Evolutionary conservation across 2,113 vertebrate species (phyloP), one percentile per base, ranked within the genome.

Genomic region (Brachypodius melanocephalos): DNA sequence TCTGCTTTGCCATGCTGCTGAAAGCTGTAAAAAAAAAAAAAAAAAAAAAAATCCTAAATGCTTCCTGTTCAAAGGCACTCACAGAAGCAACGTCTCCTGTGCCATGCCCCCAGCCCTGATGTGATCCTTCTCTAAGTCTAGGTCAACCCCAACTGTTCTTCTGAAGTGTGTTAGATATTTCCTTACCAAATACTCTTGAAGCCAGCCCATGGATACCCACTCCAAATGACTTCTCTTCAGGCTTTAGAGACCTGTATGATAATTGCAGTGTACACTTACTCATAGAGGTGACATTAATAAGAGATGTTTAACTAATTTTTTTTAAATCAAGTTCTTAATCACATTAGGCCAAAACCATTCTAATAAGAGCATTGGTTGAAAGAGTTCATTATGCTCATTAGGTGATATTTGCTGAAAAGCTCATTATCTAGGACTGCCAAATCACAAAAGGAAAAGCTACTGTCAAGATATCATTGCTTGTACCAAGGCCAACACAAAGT

Each of bases 181-280:
- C 89, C 96, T 97, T 97, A 98, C 98, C 98, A 54, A 98, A 89
- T 54, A 97, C 57, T 97, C 98, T 97, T 85, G 84, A 92, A 78
- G 93, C 94, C 78, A 98, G 90, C 49, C 95, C 63, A 76, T 98
- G 97, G 65, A 98, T 88, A 40, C 98, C 98, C 68, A 98, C 96
- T 89, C 98, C 98, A 92, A 98, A 95, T 2, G 98, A 97, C 72
- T 98, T 98, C 80, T 98, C 98, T 89, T 98, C 97, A 82, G 98
- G 95, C 45, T 97, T 98, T 57, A 98, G 89, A 87, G 97, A 98
- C 77, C 98, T 98, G 75, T 45, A 43, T 45, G 61, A 71, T 13
- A 95, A 84, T 72, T 74, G 57, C 31, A 94, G 76, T 40, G 67
- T 22, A 42, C 29, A 82, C 5, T 34, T 63, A 48, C 57, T 48